These are phyloP conservation scores for Scaptodrosophila latifasciaeformis DNA, from an alignment of 2,888 invertebrate species.

Conservation along the genomic window DNA sequence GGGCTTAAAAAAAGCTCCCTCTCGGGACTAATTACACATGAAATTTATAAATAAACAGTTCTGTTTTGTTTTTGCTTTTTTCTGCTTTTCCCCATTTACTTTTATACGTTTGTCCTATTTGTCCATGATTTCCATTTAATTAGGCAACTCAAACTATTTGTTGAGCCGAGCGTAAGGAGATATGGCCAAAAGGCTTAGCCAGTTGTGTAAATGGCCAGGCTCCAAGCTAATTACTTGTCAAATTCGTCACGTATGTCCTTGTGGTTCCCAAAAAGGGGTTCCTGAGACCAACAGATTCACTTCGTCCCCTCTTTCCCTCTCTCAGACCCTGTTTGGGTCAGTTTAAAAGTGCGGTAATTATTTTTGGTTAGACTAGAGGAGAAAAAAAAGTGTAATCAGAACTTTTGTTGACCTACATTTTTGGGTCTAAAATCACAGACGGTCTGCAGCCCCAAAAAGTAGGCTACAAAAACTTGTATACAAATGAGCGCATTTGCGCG, in stretches of 20 bases:
- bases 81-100: too few relatives aligned
- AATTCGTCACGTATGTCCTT: conserved; percentile 20
- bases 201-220: conserved; percentile 35
- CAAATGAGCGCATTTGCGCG: conserved; percentile 61
- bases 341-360: background rate
- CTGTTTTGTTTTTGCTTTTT: conserved; percentile 18
- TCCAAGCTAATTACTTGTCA: conserved; percentile 44
- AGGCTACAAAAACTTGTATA: conserved; percentile 45
- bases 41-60: conserved; percentile 50
- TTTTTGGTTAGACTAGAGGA: background rate
- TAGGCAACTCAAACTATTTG: conserved; percentile 32
- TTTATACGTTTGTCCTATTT: too few relatives aligned
- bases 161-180: too few relatives aligned
- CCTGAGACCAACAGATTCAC: conserved; percentile 13
- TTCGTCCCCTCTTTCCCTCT: background rate
- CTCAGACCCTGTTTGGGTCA: background rate
- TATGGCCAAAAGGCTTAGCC: conserved; percentile 31
- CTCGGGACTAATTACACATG: conserved; percentile 41
- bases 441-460: conserved; percentile 39
- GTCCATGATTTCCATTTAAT: conserved; percentile 58
- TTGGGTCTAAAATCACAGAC: conserved; percentile 11
- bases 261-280: conserved; percentile 10
- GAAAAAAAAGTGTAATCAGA: background rate
- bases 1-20: too few relatives aligned
- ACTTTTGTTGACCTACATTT: conserved; percentile 61